These are phyloP conservation scores for Littorina saxatilis DNA, from an alignment of 1,140 invertebrate species.

Conservation along the genomic window DNA sequence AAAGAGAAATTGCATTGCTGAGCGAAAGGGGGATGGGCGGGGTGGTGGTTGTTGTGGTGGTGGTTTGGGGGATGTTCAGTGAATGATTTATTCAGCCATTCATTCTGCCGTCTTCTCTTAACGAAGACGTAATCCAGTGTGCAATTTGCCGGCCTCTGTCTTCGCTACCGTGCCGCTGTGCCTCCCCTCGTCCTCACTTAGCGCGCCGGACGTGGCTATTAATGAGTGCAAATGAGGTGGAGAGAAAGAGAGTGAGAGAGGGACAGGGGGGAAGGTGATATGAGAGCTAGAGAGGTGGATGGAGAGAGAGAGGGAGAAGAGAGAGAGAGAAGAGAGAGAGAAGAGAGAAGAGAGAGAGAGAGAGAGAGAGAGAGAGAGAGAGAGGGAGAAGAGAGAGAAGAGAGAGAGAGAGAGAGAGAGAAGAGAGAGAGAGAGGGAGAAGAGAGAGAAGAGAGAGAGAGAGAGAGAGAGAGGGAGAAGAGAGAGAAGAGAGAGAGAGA, in stretches of 20 bases:
- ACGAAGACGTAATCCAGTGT: not conserved
- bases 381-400: not conserved
- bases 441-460: not conserved
- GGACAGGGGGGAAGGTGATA: not conserved
- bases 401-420: not conserved
- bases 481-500: conserved; percentile 23
- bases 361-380: not conserved
- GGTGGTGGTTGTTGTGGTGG: not conserved
- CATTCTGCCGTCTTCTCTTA: not conserved
- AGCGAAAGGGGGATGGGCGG: too few relatives aligned
- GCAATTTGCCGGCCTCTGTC: not conserved
- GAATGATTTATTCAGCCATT: conserved; percentile 1
- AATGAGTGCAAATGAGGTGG: not conserved
- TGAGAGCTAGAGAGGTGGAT: not conserved
- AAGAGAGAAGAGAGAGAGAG: not conserved
- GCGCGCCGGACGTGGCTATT: not conserved
- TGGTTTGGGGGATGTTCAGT: not conserved
- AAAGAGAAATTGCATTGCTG: too few relatives aligned
- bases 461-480: conserved; percentile 1
- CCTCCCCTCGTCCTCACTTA: not conserved
- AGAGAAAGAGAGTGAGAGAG: not conserved
- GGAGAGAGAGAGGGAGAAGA: not conserved
- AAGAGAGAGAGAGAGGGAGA: not conserved
- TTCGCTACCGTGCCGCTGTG: too few relatives aligned
- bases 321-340: not conserved